Conservation (phyloP, 2,888 invertebrate species). For the Apotomis capreana region DNA sequence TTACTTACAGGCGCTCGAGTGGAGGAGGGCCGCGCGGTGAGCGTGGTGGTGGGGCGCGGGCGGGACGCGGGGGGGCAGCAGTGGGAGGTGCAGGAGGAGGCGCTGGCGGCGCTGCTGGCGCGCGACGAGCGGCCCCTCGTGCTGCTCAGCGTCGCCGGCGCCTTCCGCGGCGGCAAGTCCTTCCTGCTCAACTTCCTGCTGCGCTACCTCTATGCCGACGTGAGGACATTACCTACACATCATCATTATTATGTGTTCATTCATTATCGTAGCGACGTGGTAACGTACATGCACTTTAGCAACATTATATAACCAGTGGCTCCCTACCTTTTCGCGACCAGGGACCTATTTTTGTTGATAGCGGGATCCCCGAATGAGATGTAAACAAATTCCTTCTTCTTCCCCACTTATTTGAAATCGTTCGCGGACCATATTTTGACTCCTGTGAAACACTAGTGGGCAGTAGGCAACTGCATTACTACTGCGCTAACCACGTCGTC, state of each 20-base stretch:
- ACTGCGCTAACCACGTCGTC: too few species aligned
- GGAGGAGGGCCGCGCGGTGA: slow-evolving; percentile 10
- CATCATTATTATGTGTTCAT: background rate
- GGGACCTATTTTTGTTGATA: too few species aligned
- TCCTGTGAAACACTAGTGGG: too few species aligned
- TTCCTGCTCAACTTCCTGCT: slow-evolving; percentile 60
- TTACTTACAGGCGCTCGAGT: slow-evolving; percentile 5
- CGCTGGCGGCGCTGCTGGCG: slow-evolving; percentile 43
- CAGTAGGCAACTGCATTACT: too few species aligned
- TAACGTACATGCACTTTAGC: too few species aligned
- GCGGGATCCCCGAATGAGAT: too few species aligned
- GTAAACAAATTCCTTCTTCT: too few species aligned
- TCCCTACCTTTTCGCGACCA: too few species aligned
- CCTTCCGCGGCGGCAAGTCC: slow-evolving; percentile 60
- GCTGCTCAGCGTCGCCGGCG: slow-evolving; percentile 59
- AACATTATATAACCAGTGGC: too few species aligned
- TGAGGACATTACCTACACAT: slow-evolving; percentile 39
- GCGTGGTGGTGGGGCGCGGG: slow-evolving; percentile 4
- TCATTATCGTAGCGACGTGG: too few species aligned
- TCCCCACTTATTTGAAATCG: too few species aligned
- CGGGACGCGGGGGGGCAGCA: background rate
- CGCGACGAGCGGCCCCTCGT: slow-evolving; percentile 51
- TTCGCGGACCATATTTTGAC: too few species aligned
- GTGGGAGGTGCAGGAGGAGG: slow-evolving; percentile 43
- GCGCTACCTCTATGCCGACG: slow-evolving; percentile 55